A percentile compares a stretch with the other conserved stretches of the same genome.
These are phyloP conservation scores for Trematomus bernacchii DNA, from an alignment of 2,797 vertebrate species.

Conservation along the genomic window DNA sequence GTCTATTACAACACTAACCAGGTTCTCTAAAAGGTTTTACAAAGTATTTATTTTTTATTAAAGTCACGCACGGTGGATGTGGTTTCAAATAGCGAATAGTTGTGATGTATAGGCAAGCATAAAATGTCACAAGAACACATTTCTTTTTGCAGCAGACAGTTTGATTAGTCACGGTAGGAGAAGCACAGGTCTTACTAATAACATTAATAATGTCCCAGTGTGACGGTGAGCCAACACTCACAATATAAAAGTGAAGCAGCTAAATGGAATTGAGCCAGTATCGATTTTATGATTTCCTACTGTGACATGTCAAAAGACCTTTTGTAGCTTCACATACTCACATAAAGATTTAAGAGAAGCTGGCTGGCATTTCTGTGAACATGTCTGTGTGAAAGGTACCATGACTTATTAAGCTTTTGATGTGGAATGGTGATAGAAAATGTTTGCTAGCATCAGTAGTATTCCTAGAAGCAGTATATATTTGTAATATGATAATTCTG, in stretches of 20 bases:
- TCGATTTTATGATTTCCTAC: constrained; percentile 11
- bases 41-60: constrained; percentile 10
- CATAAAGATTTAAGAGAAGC: background rate
- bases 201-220: constrained; percentile 8
- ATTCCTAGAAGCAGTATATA: background rate
- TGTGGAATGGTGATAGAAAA: background rate
- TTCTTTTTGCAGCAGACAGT: background rate
- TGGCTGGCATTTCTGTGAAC: background rate
- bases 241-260: background rate
- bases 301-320: background rate
- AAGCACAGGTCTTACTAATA: background rate
- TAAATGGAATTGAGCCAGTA: constrained; percentile 14
- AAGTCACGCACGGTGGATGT: background rate
- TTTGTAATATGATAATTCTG: too few species aligned
- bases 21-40: constrained; percentile 18
- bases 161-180: background rate
- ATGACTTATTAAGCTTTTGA: background rate
- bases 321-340: background rate
- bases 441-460: background rate
- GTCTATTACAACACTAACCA: constrained; percentile 5
- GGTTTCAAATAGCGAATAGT: background rate
- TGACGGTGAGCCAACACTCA: background rate
- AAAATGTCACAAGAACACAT: background rate
- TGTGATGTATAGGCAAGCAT: background rate
- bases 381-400: background rate